Evolutionary conservation across 2,888 invertebrate species (phyloP), one percentile per base, ranked within the genome.

Genomic region (Acheta domesticus): DNA sequence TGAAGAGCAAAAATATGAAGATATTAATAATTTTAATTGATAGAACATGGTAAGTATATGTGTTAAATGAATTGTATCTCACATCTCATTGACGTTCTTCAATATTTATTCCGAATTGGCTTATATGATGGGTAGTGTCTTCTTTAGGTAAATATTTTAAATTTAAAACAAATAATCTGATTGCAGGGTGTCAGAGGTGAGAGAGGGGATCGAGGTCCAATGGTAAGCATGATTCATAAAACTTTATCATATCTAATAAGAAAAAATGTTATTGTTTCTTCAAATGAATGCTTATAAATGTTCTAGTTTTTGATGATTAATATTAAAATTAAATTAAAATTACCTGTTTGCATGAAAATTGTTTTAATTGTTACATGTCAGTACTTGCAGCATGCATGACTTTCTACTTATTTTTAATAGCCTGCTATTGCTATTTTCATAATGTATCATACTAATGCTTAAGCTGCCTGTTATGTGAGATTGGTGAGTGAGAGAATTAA

Each of bases 111-210:
- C 23, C 36, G 16, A n/a, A 20, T 23, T 74, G n/a, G 48, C 76
- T 49, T 20, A 2, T n/a, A 11, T 48, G 76, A 21, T 11, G 49
- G 23, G 48, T 75, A 16, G 19, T n/a, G 16, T 75, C 75, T 14
- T 75, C 23, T 75, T 23, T 48, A 20, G 49, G 2, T 2, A 16
- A 48, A 49, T 50, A 50, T 49, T 77, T 77, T 77, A 49, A 36
- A 19, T 62, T 77, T 36, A 49, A 77, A 36, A 49, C 77, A 77
- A 21, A 20, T 77, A 36, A 77, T 49, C 19, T 74, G 49, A 86
- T 89, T 89, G 84, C 92, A 93, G 93, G 93, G 91, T 85, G 89
- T 89, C 87, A 92, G 91, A 88, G 93, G 93, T 86, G 91, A 91
- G 87, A 92, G 91, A 87, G 93, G 93, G 86, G 91, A 92, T 86